These are phyloP conservation scores for Cygnus buccinator DNA, from an alignment of 2,113 vertebrate species.

Conservation along the genomic window DNA sequence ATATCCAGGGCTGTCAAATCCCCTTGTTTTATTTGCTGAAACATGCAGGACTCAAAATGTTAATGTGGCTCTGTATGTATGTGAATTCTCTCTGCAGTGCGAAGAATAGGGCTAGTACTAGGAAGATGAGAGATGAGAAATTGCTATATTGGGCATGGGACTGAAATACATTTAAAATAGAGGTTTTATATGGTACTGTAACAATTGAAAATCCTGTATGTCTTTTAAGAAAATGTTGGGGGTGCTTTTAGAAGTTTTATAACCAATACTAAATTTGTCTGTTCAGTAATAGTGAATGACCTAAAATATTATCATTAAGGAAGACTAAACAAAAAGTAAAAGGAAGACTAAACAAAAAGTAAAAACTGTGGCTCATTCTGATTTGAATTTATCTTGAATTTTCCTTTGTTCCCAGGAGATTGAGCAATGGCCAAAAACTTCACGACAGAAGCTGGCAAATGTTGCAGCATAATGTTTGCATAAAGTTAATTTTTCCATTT, in stretches of 20 bases:
- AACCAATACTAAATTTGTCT: neutral
- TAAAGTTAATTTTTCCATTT: neutral
- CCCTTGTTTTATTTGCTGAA: conserved; percentile 48
- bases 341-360: neutral
- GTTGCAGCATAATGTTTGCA: neutral
- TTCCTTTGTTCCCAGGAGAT: neutral
- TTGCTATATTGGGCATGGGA: conserved; percentile 30
- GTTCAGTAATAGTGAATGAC: neutral
- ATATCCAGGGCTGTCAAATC: neutral
- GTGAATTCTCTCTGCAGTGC: conserved; percentile 50
- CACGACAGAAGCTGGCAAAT: neutral
- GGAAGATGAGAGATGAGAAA: conserved; percentile 50
- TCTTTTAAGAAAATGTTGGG: conserved; percentile 24
- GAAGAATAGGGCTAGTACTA: conserved; percentile 8
- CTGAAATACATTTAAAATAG: conserved; percentile 54
- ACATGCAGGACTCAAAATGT: neutral
- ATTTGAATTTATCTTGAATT: neutral
- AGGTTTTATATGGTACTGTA: neutral
- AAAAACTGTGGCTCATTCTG: neutral
- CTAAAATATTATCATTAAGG: neutral
- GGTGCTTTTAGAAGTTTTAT: conserved; percentile 26
- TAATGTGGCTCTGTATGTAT: neutral
- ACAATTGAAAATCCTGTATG: conserved; percentile 17
- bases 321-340: neutral
- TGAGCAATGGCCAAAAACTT: neutral